Percentiles rank a stretch among this genome's conserved stretches.
Conservation (phyloP, 2,888 invertebrate genomes). For the Bombyx huttoni region DNA sequence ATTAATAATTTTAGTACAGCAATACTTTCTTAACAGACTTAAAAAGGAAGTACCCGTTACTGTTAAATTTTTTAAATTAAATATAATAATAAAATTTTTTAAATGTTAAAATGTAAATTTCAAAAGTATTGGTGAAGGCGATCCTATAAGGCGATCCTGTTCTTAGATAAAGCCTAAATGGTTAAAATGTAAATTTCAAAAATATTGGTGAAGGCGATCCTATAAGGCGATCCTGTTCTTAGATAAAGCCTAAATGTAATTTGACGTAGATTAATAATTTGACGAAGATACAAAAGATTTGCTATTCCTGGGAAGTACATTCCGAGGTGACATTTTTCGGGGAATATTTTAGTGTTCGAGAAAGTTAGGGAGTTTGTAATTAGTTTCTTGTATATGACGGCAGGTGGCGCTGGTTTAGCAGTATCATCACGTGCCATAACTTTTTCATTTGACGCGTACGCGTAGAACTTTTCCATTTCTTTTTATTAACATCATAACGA, state of each 20-base stretch:
- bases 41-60: no score
- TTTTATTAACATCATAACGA: conserved; percentile 70
- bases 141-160: no score
- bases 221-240: neutral
- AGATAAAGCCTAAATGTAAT: neutral
- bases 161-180: neutral
- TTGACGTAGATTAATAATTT: neutral
- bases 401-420: conserved; percentile 60
- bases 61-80: no score
- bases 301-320: conserved; percentile 46
- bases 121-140: no score
- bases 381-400: conserved; percentile 51
- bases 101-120: no score
- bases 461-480: conserved; percentile 66
- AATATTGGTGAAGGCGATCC: no score
- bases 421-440: conserved; percentile 69
- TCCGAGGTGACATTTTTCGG: conserved; percentile 63
- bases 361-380: conserved; percentile 66
- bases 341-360: conserved; percentile 68
- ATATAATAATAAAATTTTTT: no score
- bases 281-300: conserved; percentile 21
- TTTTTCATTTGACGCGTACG: conserved; percentile 70
- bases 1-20: no score
- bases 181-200: no score
- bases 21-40: no score